phyloP scores from a whole-genome alignment of 2,888 invertebrate species.

The Stegana nigrithorax region DNA sequence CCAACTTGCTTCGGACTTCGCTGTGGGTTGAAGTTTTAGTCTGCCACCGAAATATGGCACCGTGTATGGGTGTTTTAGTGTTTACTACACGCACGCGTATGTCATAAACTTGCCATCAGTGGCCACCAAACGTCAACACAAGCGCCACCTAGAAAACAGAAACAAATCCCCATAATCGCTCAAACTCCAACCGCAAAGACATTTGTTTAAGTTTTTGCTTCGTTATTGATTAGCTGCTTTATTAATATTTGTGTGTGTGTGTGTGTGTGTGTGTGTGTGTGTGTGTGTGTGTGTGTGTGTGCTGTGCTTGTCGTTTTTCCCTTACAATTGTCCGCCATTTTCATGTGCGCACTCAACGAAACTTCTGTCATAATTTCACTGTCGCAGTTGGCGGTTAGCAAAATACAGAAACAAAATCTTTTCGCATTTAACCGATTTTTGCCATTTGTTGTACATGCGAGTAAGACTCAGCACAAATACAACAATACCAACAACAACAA shows the following conservation, averaged over 20 bases:
- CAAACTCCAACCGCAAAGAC: background rate
- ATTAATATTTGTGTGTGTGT: background rate
- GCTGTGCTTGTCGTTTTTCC: constrained; percentile 10
- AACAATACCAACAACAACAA: too few relatives aligned
- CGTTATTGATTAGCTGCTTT: constrained; percentile 18
- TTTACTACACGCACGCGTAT: constrained; percentile 2
- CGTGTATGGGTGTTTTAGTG: background rate
- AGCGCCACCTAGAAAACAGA: background rate
- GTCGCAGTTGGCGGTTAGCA: too few relatives aligned
- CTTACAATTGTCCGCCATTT: constrained; percentile 8
- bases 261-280: background rate
- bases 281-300: background rate
- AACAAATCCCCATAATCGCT: background rate
- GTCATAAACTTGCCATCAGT: background rate
- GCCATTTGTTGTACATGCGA: too few relatives aligned
- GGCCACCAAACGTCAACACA: too few relatives aligned
- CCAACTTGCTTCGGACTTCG: background rate
- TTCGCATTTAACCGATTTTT: too few relatives aligned
- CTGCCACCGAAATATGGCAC: background rate
- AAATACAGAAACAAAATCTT: too few relatives aligned
- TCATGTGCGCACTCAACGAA: constrained; percentile 16
- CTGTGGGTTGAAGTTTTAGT: background rate
- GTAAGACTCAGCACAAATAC: too few relatives aligned
- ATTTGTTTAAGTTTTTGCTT: background rate
- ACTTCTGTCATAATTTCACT: constrained; percentile 42